Evolutionary conservation across 2,113 vertebrate species (phyloP).

Genomic region (Fregata magnificens): DNA sequence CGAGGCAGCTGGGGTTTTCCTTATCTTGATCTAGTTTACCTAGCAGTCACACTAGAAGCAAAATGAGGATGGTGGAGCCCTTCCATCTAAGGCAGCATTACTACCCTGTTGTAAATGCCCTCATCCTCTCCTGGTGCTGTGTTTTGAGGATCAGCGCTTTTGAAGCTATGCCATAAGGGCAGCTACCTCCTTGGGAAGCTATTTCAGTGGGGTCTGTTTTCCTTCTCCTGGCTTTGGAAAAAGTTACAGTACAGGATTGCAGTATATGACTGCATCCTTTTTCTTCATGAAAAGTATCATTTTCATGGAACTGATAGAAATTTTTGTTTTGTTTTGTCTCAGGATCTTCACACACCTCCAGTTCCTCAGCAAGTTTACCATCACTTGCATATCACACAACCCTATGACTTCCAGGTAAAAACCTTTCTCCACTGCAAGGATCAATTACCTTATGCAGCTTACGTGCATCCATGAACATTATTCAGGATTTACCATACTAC

Average conservation of each 20-base stretch:
- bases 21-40: neutral
- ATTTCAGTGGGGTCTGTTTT: neutral
- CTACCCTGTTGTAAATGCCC: neutral
- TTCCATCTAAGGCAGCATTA: neutral
- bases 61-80: neutral
- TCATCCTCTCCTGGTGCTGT: neutral
- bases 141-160: neutral
- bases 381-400: neutral
- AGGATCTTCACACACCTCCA: neutral
- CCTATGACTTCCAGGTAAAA: neutral
- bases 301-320: neutral
- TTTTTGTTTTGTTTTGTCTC: neutral
- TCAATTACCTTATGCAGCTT: neutral
- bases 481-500: neutral
- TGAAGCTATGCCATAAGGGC: neutral
- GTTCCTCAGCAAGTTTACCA: neutral
- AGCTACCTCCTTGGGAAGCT: neutral
- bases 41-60: neutral
- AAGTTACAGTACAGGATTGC: neutral
- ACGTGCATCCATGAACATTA: neutral
- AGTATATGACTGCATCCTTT: neutral
- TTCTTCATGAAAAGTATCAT: neutral
- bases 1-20: neutral
- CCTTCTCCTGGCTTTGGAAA: neutral
- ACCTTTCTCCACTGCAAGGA: neutral